Conservation (phyloP, 2,888 invertebrate species). For the Deilephila porcellus region DNA sequence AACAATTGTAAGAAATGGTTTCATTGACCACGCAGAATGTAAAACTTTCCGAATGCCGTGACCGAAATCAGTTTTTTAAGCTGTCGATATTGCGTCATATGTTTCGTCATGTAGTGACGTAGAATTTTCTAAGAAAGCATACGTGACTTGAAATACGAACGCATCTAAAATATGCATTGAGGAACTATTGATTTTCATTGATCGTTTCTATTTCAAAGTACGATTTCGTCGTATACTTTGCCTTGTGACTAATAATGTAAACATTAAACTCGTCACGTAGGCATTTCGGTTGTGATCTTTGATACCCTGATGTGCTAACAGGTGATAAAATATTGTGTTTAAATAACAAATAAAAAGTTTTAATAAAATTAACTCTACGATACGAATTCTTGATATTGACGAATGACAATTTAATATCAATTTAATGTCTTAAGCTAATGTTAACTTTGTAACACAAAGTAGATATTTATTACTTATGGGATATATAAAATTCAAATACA, state of each 20-base stretch:
- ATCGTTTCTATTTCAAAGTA: not conserved
- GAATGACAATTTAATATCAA: no score
- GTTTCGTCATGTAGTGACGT: not conserved
- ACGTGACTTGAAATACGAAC: conserved; percentile 8
- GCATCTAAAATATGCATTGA: not conserved
- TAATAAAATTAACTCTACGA: no score
- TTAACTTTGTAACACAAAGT: no score
- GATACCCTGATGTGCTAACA: no score
- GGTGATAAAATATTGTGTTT: no score
- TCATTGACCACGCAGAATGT: not conserved
- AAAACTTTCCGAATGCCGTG: no score
- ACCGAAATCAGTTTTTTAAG: not conserved
- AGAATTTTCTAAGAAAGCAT: not conserved
- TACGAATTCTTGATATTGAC: no score
- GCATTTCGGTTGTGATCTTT: not conserved
- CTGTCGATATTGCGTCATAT: not conserved
- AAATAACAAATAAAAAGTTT: no score
- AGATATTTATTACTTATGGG: no score
- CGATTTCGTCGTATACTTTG: not conserved
- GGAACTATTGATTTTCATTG: not conserved
- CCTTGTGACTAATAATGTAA: not conserved
- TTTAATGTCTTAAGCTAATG: no score
- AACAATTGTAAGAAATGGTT: not conserved
- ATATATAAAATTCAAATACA: no score
- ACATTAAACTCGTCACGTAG: not conserved